These are phyloP conservation scores for Gryllus longicercus DNA, from an alignment of 2,888 invertebrate species.

Conservation along the genomic window DNA sequence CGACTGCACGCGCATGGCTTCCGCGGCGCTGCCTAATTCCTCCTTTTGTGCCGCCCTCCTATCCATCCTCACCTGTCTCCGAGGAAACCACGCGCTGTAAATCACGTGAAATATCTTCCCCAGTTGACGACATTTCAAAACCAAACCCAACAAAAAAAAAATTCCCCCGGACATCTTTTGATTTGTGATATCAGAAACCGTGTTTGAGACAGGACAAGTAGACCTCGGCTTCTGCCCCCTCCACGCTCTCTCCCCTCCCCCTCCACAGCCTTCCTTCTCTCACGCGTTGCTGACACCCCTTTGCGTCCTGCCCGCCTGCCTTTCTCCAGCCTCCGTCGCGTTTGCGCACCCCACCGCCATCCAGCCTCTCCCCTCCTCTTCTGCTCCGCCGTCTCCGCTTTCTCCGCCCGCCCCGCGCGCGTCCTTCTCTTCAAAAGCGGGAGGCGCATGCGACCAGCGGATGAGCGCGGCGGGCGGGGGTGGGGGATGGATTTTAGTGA, in stretches of 20 bases:
- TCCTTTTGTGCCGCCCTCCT: slow-evolving; percentile 18
- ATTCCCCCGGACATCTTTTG: slow-evolving; percentile 10
- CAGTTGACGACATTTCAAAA: slow-evolving; percentile 7
- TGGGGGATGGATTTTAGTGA: slow-evolving; percentile 31
- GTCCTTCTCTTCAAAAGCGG: background rate
- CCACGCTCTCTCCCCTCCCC: background rate
- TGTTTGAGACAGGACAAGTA: slow-evolving; percentile 17
- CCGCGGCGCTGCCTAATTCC: slow-evolving; percentile 5
- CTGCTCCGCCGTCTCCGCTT: background rate
- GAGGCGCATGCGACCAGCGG: background rate
- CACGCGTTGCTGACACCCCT: background rate
- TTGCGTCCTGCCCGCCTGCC: background rate
- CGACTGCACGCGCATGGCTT: background rate
- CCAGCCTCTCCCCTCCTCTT: background rate
- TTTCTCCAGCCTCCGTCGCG: no score
- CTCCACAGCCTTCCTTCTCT: background rate
- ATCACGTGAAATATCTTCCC: slow-evolving; percentile 11
- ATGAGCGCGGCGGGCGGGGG: background rate
- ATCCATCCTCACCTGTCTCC: slow-evolving; percentile 12
- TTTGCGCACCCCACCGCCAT: background rate
- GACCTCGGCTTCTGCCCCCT: background rate
- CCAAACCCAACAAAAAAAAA: slow-evolving; percentile 1
- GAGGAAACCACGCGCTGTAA: slow-evolving; percentile 4
- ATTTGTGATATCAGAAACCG: slow-evolving; percentile 10
- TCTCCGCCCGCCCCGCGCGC: background rate